Base-by-base conservation (phyloP, 2,888 invertebrate genomes). In the Ochropleura plecta region DNA sequence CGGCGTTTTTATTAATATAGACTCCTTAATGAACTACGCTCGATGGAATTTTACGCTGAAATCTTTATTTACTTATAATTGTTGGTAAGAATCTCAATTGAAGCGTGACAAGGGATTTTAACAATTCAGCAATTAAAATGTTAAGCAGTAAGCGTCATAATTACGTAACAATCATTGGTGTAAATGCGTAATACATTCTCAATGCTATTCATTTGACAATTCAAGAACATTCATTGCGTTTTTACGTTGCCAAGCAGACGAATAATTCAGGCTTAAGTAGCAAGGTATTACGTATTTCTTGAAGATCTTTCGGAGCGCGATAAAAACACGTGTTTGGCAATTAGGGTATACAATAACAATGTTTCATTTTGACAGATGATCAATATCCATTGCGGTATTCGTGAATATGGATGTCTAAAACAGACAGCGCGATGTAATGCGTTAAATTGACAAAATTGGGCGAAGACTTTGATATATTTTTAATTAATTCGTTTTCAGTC, bases 1-100 rank as follows among this genome's bases (percentile, higher is more conserved):
- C 55, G 81, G 73, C 79, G 66, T 78, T 86, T 89, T 89, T 88
- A 89, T 87, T 87, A 83, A 84, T 88, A 89, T 88, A 79, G 82
- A 88, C 88, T 89, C 73, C 76, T 81, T 87, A 80, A 88, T 88
- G 87, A 85, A 88, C 84, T 88, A 62, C 51, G 63, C 48, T 78
- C 12, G 18, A 48, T 51, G 55, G 55, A 81, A 75, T 77, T 64
- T 64, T 42, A 42, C 42, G 14, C n/a, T 78, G 82, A 63, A 76
- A 63, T 57, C 46, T 20, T 53, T 59, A 55, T 79, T 79, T 76
- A 64, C 30, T 59, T 69, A 18, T 60, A 20, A 46, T 12, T 42
- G 40, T 60, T 60, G 60, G 10, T 42, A 0, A 40, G 8, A 62
- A 62, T 62, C 44, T 62, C 3, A 62, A 62, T n/a, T 62, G 62